A percentile compares a stretch with the other conserved stretches of the same genome.
Evolutionary conservation across 2,888 invertebrate species (phyloP).

Genomic region (Eubasilissa splendida): DNA sequence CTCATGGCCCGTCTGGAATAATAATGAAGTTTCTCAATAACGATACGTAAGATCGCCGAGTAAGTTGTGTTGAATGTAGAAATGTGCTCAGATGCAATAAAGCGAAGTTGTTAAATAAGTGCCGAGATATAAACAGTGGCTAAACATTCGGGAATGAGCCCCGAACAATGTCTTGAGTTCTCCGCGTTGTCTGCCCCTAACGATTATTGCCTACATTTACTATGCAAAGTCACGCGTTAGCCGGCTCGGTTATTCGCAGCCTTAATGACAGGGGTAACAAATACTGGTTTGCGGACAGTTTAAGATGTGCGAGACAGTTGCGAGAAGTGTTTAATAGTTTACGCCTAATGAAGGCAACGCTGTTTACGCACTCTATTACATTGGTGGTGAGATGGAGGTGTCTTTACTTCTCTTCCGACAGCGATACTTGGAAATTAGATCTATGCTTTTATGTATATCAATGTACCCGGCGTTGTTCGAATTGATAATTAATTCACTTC

Average conservation of each 20-base stretch:
- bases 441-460: too few species aligned
- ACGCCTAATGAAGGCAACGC: background rate
- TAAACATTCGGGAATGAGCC: slow-evolving; percentile 34
- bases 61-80: slow-evolving; percentile 16
- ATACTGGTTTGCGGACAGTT: slow-evolving; percentile 11
- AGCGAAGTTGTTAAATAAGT: slow-evolving; percentile 36
- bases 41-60: background rate
- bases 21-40: too few species aligned
- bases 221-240: slow-evolving; percentile 42
- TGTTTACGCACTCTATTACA: too few species aligned
- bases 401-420: too few species aligned
- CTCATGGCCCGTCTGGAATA: too few species aligned
- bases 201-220: slow-evolving; percentile 38
- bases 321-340: slow-evolving; percentile 1
- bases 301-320: background rate
- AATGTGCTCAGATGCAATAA: slow-evolving; percentile 36
- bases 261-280: slow-evolving; percentile 26
- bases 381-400: too few species aligned
- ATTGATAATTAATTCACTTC: too few species aligned
- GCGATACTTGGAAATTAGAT: too few species aligned
- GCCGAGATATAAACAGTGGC: slow-evolving; percentile 30
- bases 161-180: slow-evolving; percentile 35
- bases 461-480: too few species aligned
- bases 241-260: slow-evolving; percentile 18
- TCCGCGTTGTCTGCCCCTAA: slow-evolving; percentile 32